Conservation (phyloP, 1,140 invertebrate genomes). For the Helicoverpa armigera region DNA sequence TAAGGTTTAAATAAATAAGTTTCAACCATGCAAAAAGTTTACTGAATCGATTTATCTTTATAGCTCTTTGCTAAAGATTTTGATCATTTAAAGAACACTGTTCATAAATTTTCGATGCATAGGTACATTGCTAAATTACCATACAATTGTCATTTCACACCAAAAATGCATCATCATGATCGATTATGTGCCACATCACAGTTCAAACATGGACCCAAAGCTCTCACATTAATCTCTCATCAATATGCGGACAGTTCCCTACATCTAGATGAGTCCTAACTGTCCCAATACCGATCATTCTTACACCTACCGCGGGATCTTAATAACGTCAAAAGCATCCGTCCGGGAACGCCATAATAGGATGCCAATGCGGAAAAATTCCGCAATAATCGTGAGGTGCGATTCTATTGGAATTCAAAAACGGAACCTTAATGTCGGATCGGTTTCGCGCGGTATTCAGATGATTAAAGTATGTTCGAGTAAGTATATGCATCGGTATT, state of each 20-base stretch:
- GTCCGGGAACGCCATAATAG: conserved; percentile 66
- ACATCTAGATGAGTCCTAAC: conserved; percentile 53
- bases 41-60: too few relatives aligned
- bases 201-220: neutral
- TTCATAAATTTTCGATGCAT: neutral
- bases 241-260: conserved; percentile 27
- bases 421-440: conserved; percentile 40
- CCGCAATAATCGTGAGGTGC: conserved; percentile 62
- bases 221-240: conserved; percentile 29
- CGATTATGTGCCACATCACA: neutral
- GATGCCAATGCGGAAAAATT: conserved; percentile 76
- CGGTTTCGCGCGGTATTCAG: conserved; percentile 24
- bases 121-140: neutral
- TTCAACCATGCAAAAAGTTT: too few relatives aligned
- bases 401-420: conserved; percentile 66
- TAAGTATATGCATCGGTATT: conserved; percentile 7
- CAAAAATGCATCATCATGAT: conserved; percentile 2
- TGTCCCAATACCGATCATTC: conserved; percentile 55
- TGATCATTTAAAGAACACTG: too few relatives aligned
- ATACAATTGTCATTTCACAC: neutral
- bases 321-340: conserved; percentile 61
- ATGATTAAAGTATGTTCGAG: conserved; percentile 36
- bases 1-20: too few relatives aligned
- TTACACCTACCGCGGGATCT: conserved; percentile 44
- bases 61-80: too few relatives aligned